Conservation (phyloP, 2,113 vertebrate species). For the Vanacampus margaritifer region DNA sequence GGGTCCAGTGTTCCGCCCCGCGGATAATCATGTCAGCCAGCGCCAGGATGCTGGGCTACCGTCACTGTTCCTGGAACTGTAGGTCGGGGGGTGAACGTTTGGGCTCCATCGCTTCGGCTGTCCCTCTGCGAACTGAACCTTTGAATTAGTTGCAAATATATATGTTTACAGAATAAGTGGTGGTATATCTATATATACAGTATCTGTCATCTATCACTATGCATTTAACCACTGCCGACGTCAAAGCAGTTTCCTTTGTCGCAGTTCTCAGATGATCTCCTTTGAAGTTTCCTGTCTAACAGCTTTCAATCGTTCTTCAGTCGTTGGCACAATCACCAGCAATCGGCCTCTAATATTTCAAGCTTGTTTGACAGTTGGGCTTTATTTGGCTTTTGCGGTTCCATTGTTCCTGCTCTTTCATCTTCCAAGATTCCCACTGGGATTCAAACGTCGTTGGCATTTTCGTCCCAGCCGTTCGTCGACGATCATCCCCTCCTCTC, state of each 20-base stretch:
- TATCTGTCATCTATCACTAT: background rate
- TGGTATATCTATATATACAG: too few species aligned
- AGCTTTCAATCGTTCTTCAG: background rate
- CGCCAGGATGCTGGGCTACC: too few species aligned
- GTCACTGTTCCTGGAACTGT: too few species aligned
- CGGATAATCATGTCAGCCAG: too few species aligned
- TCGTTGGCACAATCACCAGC: background rate
- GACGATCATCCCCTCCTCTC: background rate
- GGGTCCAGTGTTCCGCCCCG: too few species aligned
- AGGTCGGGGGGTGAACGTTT: too few species aligned
- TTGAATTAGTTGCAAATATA: too few species aligned
- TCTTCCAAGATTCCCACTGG: background rate
- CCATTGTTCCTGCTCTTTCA: background rate
- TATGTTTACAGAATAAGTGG: too few species aligned
- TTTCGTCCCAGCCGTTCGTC: background rate
- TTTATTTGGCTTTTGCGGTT: conserved; percentile 2
- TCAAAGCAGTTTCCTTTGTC: too few species aligned
- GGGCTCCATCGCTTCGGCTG: too few species aligned
- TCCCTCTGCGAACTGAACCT: too few species aligned
- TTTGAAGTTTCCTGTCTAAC: background rate
- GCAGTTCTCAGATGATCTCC: background rate
- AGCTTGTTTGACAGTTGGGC: background rate
- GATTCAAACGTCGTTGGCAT: background rate
- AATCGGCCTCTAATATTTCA: background rate
- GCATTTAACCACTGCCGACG: background rate